These are phyloP conservation scores for Exephanes ischioxanthus DNA, from an alignment of 2,888 invertebrate genomes.

Conservation along the genomic window DNA sequence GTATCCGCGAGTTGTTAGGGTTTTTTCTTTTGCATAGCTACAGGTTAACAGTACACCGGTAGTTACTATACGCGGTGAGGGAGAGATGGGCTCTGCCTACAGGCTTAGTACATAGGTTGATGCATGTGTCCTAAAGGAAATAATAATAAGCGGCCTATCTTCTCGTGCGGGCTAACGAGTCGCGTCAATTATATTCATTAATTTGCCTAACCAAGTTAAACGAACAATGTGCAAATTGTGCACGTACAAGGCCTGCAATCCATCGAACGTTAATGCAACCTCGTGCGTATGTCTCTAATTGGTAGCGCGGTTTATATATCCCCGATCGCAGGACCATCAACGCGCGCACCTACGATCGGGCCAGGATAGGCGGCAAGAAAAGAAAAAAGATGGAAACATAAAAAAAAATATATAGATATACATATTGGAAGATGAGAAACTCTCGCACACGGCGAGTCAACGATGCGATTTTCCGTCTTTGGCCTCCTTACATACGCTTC, in stretches of 20 bases:
- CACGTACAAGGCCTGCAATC: constrained; percentile 41
- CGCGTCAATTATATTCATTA: constrained; percentile 83
- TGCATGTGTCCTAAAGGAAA: background rate
- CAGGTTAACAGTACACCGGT: constrained; percentile 11
- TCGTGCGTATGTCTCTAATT: constrained; percentile 61
- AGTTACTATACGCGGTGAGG: background rate
- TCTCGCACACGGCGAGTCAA: constrained; percentile 38
- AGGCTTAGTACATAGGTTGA: background rate
- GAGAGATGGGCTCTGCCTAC: background rate
- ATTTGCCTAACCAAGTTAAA: constrained; percentile 81
- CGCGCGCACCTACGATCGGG: constrained; percentile 70
- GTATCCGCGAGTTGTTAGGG: constrained; percentile 13
- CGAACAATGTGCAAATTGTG: constrained; percentile 75
- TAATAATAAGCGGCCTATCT: constrained; percentile 21
- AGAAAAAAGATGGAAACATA: constrained; percentile 33
- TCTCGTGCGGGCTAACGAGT: constrained; percentile 78
- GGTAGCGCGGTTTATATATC: constrained; percentile 36
- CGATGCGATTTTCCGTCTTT: constrained; percentile 32
- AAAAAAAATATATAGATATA: constrained; percentile 19
- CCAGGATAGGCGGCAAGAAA: constrained; percentile 67
- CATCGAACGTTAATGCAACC: constrained; percentile 54
- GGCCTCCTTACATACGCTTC: constrained; percentile 17
- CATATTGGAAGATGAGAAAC: constrained; percentile 26
- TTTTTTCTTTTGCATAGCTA: constrained; percentile 4
- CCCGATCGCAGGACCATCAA: constrained; percentile 58